These are phyloP conservation scores for Poecile montanus DNA, from an alignment of 2,797 vertebrate genomes.

Conservation along the genomic window DNA sequence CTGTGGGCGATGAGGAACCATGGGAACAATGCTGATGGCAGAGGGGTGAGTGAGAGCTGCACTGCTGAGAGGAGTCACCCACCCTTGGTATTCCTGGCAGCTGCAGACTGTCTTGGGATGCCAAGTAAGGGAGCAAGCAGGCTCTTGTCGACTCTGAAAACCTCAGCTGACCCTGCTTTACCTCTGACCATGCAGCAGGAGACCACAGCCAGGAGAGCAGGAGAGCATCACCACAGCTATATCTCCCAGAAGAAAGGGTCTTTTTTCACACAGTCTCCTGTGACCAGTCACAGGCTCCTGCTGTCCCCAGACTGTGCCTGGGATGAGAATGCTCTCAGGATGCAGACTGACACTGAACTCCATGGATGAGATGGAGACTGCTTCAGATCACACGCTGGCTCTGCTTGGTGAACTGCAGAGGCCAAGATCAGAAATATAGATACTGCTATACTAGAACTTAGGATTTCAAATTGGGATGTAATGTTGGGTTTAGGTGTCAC, in stretches of 20 bases:
- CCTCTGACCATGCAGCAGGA: not conserved
- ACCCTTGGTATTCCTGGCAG: fast-evolving
- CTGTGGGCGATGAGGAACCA: not conserved
- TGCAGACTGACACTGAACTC: not conserved
- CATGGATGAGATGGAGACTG: not conserved
- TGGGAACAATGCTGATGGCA: not conserved
- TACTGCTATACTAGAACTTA: not conserved
- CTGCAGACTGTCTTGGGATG: not conserved
- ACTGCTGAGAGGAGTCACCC: not conserved
- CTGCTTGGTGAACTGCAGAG: not conserved
- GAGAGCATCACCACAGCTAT: not conserved
- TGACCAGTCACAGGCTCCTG: not conserved
- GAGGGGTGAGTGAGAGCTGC: not conserved
- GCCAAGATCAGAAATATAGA: not conserved
- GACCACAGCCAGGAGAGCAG: not conserved
- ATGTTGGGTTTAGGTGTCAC: not conserved
- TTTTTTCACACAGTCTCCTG: not conserved
- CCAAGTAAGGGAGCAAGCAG: not conserved
- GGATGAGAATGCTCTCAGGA: not conserved
- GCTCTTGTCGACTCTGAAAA: not conserved
- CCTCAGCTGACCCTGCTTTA: not conserved
- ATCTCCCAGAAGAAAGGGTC: not conserved
- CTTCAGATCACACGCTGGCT: not conserved
- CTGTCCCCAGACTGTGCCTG: not conserved
- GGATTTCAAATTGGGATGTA: not conserved